Evolutionary conservation across 2,113 vertebrate genomes (phyloP).

Genomic region (Sapajus apella): DNA sequence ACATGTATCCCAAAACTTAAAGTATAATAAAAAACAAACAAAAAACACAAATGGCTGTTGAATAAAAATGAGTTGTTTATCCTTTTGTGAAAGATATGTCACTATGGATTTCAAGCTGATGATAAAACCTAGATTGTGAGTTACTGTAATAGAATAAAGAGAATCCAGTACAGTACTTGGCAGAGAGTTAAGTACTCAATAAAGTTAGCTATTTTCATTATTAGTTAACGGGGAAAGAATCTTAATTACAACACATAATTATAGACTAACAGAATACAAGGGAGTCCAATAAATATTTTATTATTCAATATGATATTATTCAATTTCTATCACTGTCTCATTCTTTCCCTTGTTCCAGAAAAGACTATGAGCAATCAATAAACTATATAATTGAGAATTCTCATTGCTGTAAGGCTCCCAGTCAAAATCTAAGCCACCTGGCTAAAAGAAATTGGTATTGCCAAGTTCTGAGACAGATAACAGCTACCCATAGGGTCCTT

Average conservation of each 20-base stretch:
- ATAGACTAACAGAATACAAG: constrained; percentile 22
- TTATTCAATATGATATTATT: constrained; percentile 16
- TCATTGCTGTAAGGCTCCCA: neutral
- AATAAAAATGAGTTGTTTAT: neutral
- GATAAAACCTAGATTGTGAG: neutral
- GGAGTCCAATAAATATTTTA: neutral
- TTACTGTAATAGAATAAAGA: neutral
- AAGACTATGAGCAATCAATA: neutral
- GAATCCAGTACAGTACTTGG: neutral
- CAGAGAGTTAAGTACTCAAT: neutral
- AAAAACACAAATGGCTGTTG: neutral
- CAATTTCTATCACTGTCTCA: neutral
- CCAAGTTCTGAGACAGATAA: neutral
- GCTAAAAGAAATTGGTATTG: neutral
- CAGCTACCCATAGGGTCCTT: neutral
- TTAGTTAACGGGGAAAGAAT: constrained; percentile 23
- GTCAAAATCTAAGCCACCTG: neutral
- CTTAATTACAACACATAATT: constrained; percentile 10
- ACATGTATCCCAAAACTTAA: too few relatives aligned
- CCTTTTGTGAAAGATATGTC: neutral
- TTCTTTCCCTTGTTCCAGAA: neutral
- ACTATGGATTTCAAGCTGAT: neutral
- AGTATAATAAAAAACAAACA: too few relatives aligned
- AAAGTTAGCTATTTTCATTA: constrained; percentile 13
- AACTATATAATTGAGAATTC: neutral